Base-by-base conservation (phyloP, 2,888 invertebrate genomes). In the Opisthograptis luteolata region DNA sequence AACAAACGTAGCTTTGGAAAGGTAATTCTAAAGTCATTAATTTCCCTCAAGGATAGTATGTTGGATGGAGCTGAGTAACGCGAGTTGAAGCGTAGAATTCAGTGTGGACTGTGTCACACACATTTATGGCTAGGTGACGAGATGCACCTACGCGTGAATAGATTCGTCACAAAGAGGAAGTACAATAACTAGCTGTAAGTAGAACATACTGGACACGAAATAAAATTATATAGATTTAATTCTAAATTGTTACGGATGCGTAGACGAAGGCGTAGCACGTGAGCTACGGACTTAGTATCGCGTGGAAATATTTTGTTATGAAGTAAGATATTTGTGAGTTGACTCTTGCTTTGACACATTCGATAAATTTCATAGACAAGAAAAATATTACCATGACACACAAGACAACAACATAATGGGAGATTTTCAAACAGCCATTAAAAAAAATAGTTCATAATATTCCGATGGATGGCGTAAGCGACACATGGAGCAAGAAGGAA, bases 21-120 rank as follows among this genome's bases (percentile, higher is more conserved):
- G 41, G 35, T 39, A 45, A 58, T 49, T 51, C 30, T 28, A 53
- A 48, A 59, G 56, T 55, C 55, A 41, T 55, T 58, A 46, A 49
- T 43, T 57, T 60, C 53, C 47, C 40, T 44, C 31, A 40, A 44
- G 51, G 22, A 39, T 39, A 27, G 9, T 4, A 25, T 10, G 10
- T 2, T 25, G 3, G 5, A 10, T 22, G 2, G 10, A 8, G 13
- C 10, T 28, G 31, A 27, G 17, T 15, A 2, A 31, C 9, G 32
- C 10, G 9, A n/a, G 17, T 17, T 6, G 8, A 6, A 31, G 17
- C 17, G 15, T 17, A 9, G 2, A 9, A 31, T n/a, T 17, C 17
- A 0, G 15, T 9, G 17, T 31, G 9, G 31, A 9, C 31, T 9
- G 15, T 30, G 34, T 12, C 10, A 20, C 8, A 15, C 34, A 10